Evolutionary conservation across 2,888 invertebrate species (phyloP), one percentile per base, ranked within the genome.

Genomic region (Mythimna albipuncta): DNA sequence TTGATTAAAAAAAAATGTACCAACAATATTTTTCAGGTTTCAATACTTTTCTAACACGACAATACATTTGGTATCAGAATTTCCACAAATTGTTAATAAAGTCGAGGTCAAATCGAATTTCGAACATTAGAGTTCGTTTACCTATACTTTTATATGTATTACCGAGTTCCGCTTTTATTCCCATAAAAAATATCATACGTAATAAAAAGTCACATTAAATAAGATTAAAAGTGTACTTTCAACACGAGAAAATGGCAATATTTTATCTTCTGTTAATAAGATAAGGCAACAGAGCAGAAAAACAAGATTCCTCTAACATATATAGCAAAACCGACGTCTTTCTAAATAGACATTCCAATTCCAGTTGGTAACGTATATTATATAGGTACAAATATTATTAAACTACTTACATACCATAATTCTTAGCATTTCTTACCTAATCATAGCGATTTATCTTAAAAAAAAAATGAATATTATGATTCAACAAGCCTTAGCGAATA

Each of bases 51-150:
- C 0, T 6, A 44, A 35, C 2, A 50, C 0, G 2, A 4, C 7
- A 13, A 10, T 1, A 10, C 4, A 54, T 55, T 59, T 11, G 32
- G 11, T 62, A 54, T 21, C 52, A 54, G 7, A 0, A 21, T 16
- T 61, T 32, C 19, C 44, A 65, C 55, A 32, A 47, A 59, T 59
- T 47, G 21, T 16, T 38, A 66, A 72, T 13, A 16, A 26, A 55
- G 19, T 54, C 66, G 26, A 61, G 16, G 19, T 11, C 52, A 52
- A 57, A 76, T 73, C 47, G 59, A 73, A 57, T 72, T 72, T 55
- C 2, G 11, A 66, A 81, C 35, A 64, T 69, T 2, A 50, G 52
- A 71, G 16, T 69, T 58, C 47, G 55, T 50, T 44, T 38, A 50
- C 13, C 2, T 32, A 55, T 63, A 63, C 68, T 58, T 61, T 69